phyloP scores from a whole-genome alignment of 2,797 vertebrate species.

The Podarcis siculus region DNA sequence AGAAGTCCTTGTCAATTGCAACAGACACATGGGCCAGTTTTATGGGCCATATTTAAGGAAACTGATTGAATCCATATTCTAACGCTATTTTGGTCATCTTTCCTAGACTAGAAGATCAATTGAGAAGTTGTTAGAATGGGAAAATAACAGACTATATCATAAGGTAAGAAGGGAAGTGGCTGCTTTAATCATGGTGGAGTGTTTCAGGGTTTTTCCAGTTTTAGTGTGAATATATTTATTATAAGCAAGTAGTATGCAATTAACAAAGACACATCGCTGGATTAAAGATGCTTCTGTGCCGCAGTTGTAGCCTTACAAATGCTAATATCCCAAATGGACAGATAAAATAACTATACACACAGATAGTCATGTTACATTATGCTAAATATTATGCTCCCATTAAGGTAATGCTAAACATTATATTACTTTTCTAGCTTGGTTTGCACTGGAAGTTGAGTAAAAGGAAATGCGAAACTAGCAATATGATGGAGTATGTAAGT shows the following conservation, averaged over 20 bases:
- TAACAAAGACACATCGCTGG: not conserved
- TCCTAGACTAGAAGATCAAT: slow-evolving; percentile 95
- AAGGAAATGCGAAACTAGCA: slow-evolving; percentile 99
- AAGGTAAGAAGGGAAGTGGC: slow-evolving; percentile 86
- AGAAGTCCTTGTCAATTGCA: not conserved
- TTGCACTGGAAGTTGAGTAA: slow-evolving; percentile 99
- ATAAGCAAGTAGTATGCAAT: not conserved
- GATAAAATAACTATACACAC: not conserved
- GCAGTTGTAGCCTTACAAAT: not conserved
- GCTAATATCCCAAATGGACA: not conserved
- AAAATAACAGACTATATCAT: slow-evolving; percentile 98
- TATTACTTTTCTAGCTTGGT: slow-evolving; percentile 86
- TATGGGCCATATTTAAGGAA: not conserved
- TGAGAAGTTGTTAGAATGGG: slow-evolving; percentile 98
- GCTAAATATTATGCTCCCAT: not conserved
- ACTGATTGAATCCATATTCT: slow-evolving; percentile 40
- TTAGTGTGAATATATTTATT: not conserved
- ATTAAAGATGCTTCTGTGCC: not conserved
- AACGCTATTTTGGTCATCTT: slow-evolving; percentile 63
- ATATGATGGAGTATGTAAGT: slow-evolving; percentile 95
- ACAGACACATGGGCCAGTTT: not conserved
- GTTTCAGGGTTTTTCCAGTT: not conserved
- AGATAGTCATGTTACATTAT: not conserved
- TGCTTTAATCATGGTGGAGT: too few species aligned
- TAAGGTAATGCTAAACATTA: not conserved